Evolutionary conservation across 2,113 vertebrate species (phyloP).

Genomic region (Amazona vittata): DNA sequence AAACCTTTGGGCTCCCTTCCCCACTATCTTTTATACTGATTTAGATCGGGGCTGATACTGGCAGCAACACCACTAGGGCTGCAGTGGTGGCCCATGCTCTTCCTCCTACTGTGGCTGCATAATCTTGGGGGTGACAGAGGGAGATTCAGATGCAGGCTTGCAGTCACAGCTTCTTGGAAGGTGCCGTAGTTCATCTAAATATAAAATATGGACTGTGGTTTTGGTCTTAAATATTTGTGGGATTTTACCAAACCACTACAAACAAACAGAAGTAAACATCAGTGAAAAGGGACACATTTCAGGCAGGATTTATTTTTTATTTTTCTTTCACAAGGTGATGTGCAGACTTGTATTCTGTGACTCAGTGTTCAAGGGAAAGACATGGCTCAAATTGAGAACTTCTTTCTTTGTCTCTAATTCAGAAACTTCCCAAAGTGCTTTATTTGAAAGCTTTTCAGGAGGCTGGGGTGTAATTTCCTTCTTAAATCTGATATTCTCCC

Average conservation of each 20-base stretch:
- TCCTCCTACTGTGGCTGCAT: slow-evolving; percentile 68
- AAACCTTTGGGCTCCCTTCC: not conserved
- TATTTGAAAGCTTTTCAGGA: not conserved
- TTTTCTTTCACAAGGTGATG: slow-evolving; percentile 7
- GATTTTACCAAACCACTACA: slow-evolving; percentile 52
- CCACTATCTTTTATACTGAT: not conserved
- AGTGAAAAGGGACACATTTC: slow-evolving; percentile 30
- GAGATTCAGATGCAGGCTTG: slow-evolving; percentile 28
- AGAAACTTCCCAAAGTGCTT: not conserved
- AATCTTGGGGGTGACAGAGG: not conserved
- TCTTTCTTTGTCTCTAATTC: not conserved
- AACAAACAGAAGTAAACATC: slow-evolving; percentile 47
- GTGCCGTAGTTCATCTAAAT: slow-evolving; percentile 4
- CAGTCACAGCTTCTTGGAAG: not conserved
- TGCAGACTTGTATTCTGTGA: not conserved
- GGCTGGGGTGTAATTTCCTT: not conserved
- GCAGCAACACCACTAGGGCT: not conserved
- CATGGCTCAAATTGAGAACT: not conserved
- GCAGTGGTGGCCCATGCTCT: slow-evolving; percentile 46
- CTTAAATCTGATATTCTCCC: not conserved
- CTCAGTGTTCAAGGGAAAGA: not conserved
- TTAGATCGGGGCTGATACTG: not conserved
- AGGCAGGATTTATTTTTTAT: not conserved
- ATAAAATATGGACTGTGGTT: slow-evolving; percentile 22
- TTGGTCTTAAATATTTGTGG: slow-evolving; percentile 57